Evolutionary conservation across 2,888 invertebrate genomes (phyloP).

Genomic region (Heliconius aoede): DNA sequence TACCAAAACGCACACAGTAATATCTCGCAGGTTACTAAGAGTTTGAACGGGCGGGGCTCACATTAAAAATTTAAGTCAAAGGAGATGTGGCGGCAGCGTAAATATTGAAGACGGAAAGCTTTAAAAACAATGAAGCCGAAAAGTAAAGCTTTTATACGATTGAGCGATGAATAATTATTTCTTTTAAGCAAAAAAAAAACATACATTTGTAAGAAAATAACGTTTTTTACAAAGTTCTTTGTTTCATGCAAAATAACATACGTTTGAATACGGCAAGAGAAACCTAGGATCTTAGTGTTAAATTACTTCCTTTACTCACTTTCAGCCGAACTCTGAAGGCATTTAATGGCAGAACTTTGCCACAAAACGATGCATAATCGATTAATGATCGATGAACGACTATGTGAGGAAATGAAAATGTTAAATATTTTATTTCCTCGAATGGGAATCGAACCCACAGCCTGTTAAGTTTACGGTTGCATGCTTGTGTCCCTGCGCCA

Average conservation of each 20-base stretch:
- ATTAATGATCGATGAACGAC: too few relatives aligned
- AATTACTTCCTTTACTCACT: too few relatives aligned
- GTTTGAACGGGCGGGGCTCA: slow-evolving; percentile 48
- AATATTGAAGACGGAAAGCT: slow-evolving; percentile 53
- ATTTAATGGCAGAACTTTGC: too few relatives aligned
- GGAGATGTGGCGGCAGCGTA: slow-evolving; percentile 49
- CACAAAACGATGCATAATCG: too few relatives aligned
- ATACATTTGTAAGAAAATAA: not conserved
- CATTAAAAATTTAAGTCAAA: slow-evolving; percentile 54
- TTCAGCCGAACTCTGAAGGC: too few relatives aligned
- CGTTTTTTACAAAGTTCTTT: not conserved
- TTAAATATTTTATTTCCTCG: too few relatives aligned
- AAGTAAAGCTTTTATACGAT: slow-evolving; percentile 32
- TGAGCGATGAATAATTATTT: slow-evolving; percentile 9
- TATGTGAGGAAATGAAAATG: too few relatives aligned
- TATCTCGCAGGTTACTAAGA: slow-evolving; percentile 43
- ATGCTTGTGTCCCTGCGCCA: too few relatives aligned
- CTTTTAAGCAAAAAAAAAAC: not conserved
- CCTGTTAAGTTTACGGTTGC: too few relatives aligned
- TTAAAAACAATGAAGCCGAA: slow-evolving; percentile 42
- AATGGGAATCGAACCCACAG: too few relatives aligned
- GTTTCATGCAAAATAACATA: not conserved
- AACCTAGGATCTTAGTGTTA: too few relatives aligned
- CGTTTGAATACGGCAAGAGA: too few relatives aligned
- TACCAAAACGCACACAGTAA: slow-evolving; percentile 43